phyloP scores from a whole-genome alignment of 2,113 vertebrate genomes.

The Sorex fumeus region DNA sequence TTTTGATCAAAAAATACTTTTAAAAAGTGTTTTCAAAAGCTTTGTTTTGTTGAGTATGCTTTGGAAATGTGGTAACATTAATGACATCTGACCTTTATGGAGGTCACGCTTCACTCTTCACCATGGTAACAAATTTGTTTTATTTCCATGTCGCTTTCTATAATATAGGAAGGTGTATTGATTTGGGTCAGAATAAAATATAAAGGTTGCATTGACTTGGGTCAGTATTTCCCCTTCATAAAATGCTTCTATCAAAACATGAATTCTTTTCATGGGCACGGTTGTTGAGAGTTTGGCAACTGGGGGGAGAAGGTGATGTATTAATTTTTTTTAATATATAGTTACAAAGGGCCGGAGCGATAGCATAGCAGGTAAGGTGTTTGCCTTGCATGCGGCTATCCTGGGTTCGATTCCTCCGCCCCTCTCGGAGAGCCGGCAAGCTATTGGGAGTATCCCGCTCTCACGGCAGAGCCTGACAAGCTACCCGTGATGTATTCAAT shows the following conservation, averaged over 20 bases:
- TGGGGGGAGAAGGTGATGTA: too few species aligned
- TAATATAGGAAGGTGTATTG: background rate
- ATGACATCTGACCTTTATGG: background rate
- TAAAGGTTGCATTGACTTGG: background rate
- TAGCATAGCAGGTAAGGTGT: too few species aligned
- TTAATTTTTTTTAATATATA: too few species aligned
- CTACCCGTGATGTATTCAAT: too few species aligned
- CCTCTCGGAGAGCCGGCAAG: too few species aligned
- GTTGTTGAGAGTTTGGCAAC: background rate
- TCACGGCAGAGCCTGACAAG: too few species aligned
- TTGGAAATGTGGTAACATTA: background rate
- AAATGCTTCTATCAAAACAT: background rate
- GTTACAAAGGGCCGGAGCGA: too few species aligned
- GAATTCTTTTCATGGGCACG: background rate
- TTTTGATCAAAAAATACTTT: background rate
- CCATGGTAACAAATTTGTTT: background rate
- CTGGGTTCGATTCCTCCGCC: too few species aligned
- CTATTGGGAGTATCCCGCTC: too few species aligned
- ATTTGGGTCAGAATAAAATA: too few species aligned
- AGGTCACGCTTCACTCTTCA: background rate
- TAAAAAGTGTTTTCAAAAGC: background rate
- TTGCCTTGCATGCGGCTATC: too few species aligned
- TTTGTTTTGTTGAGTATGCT: background rate
- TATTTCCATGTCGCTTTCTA: background rate
- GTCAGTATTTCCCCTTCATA: background rate